Evolutionary conservation across 2,113 vertebrate species (phyloP).

Genomic region (Sceloporus tristichus): DNA sequence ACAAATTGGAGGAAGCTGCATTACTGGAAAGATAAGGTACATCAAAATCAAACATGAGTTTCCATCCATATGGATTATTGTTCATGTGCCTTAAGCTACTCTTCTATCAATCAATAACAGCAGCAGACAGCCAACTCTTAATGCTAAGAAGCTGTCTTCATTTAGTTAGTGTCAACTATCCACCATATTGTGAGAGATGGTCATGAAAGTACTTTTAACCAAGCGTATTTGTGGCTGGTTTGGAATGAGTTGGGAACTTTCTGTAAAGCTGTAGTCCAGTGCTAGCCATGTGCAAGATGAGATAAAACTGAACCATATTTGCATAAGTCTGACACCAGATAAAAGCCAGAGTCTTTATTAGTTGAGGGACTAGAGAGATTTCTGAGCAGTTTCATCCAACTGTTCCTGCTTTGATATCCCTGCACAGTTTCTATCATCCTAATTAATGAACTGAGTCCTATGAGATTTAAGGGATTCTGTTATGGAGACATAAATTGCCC

Average conservation of each 20-base stretch:
- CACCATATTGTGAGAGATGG: background rate
- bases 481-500: background rate
- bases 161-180: background rate
- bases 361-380: conserved; percentile 1
- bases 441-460: conserved; percentile 30
- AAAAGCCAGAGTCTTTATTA: conserved; percentile 1
- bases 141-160: background rate
- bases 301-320: conserved; percentile 1
- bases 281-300: background rate
- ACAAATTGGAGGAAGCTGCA: background rate
- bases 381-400: conserved; percentile 13
- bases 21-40: background rate
- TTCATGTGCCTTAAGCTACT: background rate
- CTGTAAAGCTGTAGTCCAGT: background rate
- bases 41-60: background rate
- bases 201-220: background rate
- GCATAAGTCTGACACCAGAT: conserved; percentile 6
- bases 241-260: background rate
- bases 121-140: background rate
- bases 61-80: background rate
- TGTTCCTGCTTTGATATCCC: conserved; percentile 1
- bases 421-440: background rate
- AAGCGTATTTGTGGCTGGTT: background rate
- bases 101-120: background rate
- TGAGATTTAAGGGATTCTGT: conserved; percentile 13